Percentiles rank a stretch among this genome's conserved stretches.
Evolutionary conservation across 2,113 vertebrate species (phyloP).

Genomic region (Pseudorectes ferrugineus): DNA sequence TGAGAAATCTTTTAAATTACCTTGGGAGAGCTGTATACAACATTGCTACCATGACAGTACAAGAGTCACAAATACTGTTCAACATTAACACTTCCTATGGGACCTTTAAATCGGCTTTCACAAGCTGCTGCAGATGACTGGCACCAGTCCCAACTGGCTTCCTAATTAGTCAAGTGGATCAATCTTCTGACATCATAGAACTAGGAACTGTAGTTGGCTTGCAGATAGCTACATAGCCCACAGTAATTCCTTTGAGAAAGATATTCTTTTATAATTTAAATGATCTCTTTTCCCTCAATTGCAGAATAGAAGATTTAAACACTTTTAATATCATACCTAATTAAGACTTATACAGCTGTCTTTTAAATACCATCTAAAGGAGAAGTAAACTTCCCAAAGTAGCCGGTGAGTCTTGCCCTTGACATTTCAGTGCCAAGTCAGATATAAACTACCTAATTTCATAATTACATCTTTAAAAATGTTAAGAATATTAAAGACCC

Average conservation of each 20-base stretch:
- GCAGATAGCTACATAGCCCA: background rate
- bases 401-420: background rate
- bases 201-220: background rate
- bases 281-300: background rate
- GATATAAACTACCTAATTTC: conserved; percentile 20
- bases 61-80: background rate
- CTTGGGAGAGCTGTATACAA: background rate
- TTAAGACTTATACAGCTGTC: background rate
- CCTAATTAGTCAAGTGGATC: conserved; percentile 19
- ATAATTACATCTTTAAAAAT: background rate
- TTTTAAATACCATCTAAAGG: conserved; percentile 24
- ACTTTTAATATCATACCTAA: background rate
- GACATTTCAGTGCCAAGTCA: conserved; percentile 7
- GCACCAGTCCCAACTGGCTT: background rate
- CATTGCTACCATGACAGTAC: background rate
- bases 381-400: conserved; percentile 10
- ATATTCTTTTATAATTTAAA: background rate
- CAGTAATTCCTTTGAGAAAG: conserved; percentile 6
- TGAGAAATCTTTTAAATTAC: background rate
- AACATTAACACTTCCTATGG: background rate
- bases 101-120: background rate
- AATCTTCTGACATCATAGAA: background rate
- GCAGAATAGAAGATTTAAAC: background rate
- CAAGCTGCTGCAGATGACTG: background rate
- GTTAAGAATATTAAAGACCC: background rate